Conservation (phyloP, 2,113 vertebrate genomes). For the Odontesthes bonariensis region DNA sequence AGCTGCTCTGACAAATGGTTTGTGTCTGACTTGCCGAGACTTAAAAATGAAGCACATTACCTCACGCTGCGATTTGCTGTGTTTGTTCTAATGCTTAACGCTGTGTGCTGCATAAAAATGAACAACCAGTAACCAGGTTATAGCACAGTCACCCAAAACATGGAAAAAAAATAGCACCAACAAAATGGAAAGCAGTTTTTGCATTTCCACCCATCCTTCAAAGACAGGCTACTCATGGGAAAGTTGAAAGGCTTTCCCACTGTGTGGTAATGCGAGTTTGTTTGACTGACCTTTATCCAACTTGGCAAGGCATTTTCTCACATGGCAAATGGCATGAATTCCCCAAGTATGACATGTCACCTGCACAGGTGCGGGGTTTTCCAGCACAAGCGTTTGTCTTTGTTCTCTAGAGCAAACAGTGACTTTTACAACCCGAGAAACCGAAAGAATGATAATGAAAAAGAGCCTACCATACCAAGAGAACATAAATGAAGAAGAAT, state of each 20-base stretch:
- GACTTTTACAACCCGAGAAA: neutral
- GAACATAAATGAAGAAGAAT: neutral
- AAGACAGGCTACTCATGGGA: neutral
- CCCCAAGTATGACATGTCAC: too few species aligned
- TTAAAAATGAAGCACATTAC: slow-evolving; percentile 4
- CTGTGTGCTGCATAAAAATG: neutral
- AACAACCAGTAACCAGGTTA: slow-evolving; percentile 1
- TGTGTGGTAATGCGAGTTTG: neutral
- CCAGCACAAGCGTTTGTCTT: neutral
- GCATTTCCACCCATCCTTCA: neutral
- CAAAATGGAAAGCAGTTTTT: neutral
- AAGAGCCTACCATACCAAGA: neutral
- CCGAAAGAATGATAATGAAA: neutral
- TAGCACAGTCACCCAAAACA: neutral
- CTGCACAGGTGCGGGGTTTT: neutral
- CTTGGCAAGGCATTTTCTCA: neutral
- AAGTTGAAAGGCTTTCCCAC: neutral
- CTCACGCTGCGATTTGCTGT: neutral
- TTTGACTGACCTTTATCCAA: neutral
- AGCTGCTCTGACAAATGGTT: neutral
- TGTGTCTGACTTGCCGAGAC: neutral
- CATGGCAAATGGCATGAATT: neutral
- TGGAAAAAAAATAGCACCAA: neutral
- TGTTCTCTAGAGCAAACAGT: neutral
- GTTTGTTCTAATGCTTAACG: neutral